A percentile compares a stretch with the other conserved stretches of the same genome.
These are phyloP conservation scores for Caenorhabditis uteleia DNA, from an alignment of 2,888 invertebrate genomes.

Conservation along the genomic window DNA sequence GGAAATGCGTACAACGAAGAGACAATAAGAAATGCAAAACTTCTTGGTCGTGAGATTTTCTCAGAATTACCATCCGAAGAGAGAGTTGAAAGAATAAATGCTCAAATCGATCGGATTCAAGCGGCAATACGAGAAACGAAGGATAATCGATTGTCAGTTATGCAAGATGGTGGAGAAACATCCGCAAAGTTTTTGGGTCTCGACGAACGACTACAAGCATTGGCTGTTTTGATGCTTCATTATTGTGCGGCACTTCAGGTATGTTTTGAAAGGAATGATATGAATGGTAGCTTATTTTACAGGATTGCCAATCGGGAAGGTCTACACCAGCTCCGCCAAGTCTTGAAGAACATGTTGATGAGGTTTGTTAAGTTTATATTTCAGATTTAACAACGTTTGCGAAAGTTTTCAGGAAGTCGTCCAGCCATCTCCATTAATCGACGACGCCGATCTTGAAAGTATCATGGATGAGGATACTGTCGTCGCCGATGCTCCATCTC, in stretches of 20 bases:
- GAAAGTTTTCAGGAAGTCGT: conserved; percentile 7
- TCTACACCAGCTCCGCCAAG: conserved; percentile 18
- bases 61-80: conserved; percentile 77
- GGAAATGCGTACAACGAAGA: conserved; percentile 78
- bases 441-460: conserved; percentile 26
- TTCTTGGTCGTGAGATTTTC: conserved; percentile 84
- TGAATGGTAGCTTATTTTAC: not conserved
- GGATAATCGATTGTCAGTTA: conserved; percentile 73
- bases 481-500: conserved; percentile 13
- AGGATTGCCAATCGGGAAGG: conserved; percentile 33
- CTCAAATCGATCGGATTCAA: conserved; percentile 82
- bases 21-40: conserved; percentile 86
- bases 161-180: conserved; percentile 67
- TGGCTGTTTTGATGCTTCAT: conserved; percentile 90
- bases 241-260: conserved; percentile 88
- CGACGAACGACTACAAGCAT: conserved; percentile 82
- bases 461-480: conserved; percentile 30
- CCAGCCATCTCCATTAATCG: not conserved
- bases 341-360: conserved; percentile 7
- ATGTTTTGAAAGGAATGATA: not conserved
- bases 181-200: conserved; percentile 74
- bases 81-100: conserved; percentile 81
- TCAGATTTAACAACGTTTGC: too few species aligned
- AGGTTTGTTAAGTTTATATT: not conserved
- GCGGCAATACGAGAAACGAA: conserved; percentile 80